Base-by-base conservation (phyloP, 2,797 vertebrate genomes). In the Cirrhinus molitorella region DNA sequence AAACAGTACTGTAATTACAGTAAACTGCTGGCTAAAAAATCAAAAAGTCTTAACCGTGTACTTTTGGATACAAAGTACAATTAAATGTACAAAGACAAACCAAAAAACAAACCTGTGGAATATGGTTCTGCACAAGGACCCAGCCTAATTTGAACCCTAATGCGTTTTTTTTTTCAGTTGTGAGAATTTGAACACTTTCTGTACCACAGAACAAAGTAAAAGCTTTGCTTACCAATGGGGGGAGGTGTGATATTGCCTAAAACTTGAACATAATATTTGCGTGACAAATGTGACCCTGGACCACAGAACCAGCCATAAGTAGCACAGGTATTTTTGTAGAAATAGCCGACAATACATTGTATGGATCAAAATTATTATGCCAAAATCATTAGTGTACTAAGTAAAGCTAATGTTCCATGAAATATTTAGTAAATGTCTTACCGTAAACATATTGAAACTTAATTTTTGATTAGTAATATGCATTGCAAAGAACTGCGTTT, bases 121-220 rank as follows among this genome's bases (percentile, higher is more conserved):
- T 57, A 9, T 91, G 90, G n/a, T 72, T 68, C 91, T 3, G 88
- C 89, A 6, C 91, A 94, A 3, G 91, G 91, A 87, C 93, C 93
- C 76, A 93, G 90, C 4, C 86, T 47, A 87, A 85, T 90, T 0
- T 73, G 19, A 71, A 65, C 14, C 14, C 88, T 92, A 87, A 2
- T 25, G 25, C 6, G 57, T 28, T 61, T 89, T 85, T 80, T 31
- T 31, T 68, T n/a, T n/a, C 34, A 57, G 57, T 21, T 43, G 23
- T 23, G 43, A 87, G 47, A 87, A 89, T 63, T 31, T 53, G 13
- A 31, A n/a, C n/a, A n/a, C n/a, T n/a, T n/a, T n/a, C n/a, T n/a
- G n/a, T n/a, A n/a, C n/a, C n/a, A n/a, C n/a, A n/a, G n/a, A n/a
- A n/a, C n/a, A n/a, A n/a, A n/a, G n/a, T n/a, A n/a, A n/a, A n/a